Evolutionary conservation across 2,113 vertebrate species (phyloP), one percentile per base, ranked within the genome.

Genomic region (Microtus montanus): DNA sequence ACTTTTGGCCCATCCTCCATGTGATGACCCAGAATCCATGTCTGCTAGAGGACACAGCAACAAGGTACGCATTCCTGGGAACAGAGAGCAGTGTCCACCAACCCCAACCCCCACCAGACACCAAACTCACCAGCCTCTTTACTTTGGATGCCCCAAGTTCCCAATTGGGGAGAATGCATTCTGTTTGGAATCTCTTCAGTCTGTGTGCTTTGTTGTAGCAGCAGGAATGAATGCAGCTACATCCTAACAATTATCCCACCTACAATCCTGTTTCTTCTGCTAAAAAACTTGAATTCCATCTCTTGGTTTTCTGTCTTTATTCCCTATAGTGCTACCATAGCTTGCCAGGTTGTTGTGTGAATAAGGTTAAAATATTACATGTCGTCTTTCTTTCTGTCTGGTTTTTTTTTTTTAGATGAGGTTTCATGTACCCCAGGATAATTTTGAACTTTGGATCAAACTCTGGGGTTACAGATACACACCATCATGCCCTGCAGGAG

Each of bases 271-370:
- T 52, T 86, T 92, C n/a, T 79, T n/a, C 33, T 79, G 15, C 0
- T 4, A 71, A 68, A 77, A 77, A 20, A 71, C 19, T 0, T 4
- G 75, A 68, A 74, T 68, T 75, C 78, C 41, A 77, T 44, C 38
- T 93, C 41, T 20, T 54, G 19, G n/a, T 68, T 61, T 85, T 47
- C 66, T 94, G 33, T 38, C 86, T 89, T 61, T 63, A 70, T 22
- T 73, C 61, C n/a, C 20, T 90, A 28, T 3, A 2, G 38, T 30
- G 0, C 0, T n/a, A 30, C 22, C 64, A 3, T 90, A 87, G 24
- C 49, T 88, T 95, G 41, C 83, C 30, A 63, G 66, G 66, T 90
- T 70, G 66, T 8, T 80, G 12, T 4, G 33, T 20, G 52, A 79
- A 92, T 58, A 64, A 85, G n/a, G 41, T 33, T 58, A 33, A 94